Base-by-base conservation (phyloP, 2,888 invertebrate genomes). In the Dinocampus coccinellae region DNA sequence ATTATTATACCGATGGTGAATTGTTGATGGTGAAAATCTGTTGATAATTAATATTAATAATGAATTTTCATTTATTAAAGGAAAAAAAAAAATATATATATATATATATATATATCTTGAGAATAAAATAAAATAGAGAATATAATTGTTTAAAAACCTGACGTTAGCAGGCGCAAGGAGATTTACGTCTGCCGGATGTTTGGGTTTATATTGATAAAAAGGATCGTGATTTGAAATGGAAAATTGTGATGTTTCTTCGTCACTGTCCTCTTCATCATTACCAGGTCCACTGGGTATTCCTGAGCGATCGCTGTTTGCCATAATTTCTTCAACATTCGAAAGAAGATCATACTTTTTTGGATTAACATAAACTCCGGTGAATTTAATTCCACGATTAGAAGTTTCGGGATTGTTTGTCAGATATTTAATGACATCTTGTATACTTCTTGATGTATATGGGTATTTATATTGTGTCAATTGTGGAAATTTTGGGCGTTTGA, bases 171-270 rank as follows among this genome's bases (percentile, higher is more conserved):
- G 91, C 2, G 94, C 93, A 76, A 94, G 81, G 52, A 94, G 87
- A 87, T 94, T 94, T 0, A 94, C 91, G 69, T 94, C 94, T 39
- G 93, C 91, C 0, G 94, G 93, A 75, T 91, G 92, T 72, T 92
- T 91, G 0, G 94, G 94, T 82, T 93, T 94, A 80, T 90, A 94
- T 1, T 89, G 90, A 81, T 91, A 91, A 75, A 94, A 90, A 20
- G 93, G 93, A 83, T 94, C 94, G 69, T 86, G 83, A 60, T 88
- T 84, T 70, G 80, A 71, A 10, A 82, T 74, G 0, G 84, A 75
- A 70, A 82, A 81, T 3, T 84, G 81, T 7, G 82, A 73, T 36
- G 74, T 78, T 11, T 88, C 69, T 2, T 68, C 74, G 2, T 73
- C 74, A 73, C 82, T 84, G 1, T 74, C 75, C 3, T 72, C 62